Conservation (phyloP, 2,113 vertebrate species). For the human (Homo sapiens) region GRCh38 chr4:103125001-103125500, state of each 20-base stretch:
- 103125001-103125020: background rate
- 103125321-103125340: background rate
- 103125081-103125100: background rate
- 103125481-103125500: background rate
- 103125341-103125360: background rate
- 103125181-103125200: constrained; percentile 17
- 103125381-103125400: background rate
- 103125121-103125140: background rate
- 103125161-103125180: background rate
- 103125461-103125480: background rate
- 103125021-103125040: background rate
- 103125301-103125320: background rate
- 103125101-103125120: background rate
- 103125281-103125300: background rate
- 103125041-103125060: background rate
- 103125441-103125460: background rate
- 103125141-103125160: background rate
- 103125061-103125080: background rate
- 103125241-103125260: background rate
- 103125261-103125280: background rate
- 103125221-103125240: background rate
- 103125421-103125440: background rate
- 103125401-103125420: background rate
- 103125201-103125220: constrained; percentile 5
- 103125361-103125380: background rate